Evolutionary conservation across 2,888 invertebrate genomes (phyloP).

Genomic region (Diaprepes abbreviatus): DNA sequence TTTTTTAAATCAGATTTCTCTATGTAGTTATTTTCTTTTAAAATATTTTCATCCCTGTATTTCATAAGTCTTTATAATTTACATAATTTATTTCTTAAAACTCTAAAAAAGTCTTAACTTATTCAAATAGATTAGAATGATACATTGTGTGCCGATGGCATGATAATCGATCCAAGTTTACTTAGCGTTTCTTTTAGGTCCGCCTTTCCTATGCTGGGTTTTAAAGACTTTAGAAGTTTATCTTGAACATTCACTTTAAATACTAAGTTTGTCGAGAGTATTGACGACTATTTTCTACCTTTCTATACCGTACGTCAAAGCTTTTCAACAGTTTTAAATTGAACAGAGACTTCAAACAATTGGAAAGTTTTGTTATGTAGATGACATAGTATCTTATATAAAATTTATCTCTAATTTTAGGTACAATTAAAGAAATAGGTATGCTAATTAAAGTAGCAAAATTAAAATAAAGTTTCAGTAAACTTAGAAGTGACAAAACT

Average conservation of each 20-base stretch:
- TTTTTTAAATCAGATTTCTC: too few relatives aligned
- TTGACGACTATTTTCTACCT: background rate
- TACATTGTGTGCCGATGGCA: constrained; percentile 36
- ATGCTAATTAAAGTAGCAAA: too few relatives aligned
- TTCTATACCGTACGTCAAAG: too few relatives aligned
- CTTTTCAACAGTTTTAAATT: background rate
- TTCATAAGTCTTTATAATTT: background rate
- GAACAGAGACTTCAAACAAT: too few relatives aligned
- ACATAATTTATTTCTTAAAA: background rate
- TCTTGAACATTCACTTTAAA: background rate
- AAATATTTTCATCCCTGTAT: too few relatives aligned
- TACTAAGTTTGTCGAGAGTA: background rate
- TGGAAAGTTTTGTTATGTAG: too few relatives aligned
- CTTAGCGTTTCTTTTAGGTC: constrained; percentile 20
- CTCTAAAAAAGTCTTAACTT: background rate
- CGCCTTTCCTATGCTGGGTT: constrained; percentile 22
- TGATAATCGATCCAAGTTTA: constrained; percentile 35
- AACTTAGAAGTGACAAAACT: too few relatives aligned
- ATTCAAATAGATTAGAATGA: constrained; percentile 29
- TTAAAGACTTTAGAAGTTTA: constrained; percentile 8
- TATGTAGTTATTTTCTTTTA: too few relatives aligned
- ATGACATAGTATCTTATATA: too few relatives aligned
- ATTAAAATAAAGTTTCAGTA: too few relatives aligned
- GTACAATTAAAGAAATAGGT: too few relatives aligned
- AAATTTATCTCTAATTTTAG: too few relatives aligned